Evolutionary conservation across 2,113 vertebrate genomes (phyloP), one percentile per base, ranked within the genome.

Genomic region (Bos indicus): DNA sequence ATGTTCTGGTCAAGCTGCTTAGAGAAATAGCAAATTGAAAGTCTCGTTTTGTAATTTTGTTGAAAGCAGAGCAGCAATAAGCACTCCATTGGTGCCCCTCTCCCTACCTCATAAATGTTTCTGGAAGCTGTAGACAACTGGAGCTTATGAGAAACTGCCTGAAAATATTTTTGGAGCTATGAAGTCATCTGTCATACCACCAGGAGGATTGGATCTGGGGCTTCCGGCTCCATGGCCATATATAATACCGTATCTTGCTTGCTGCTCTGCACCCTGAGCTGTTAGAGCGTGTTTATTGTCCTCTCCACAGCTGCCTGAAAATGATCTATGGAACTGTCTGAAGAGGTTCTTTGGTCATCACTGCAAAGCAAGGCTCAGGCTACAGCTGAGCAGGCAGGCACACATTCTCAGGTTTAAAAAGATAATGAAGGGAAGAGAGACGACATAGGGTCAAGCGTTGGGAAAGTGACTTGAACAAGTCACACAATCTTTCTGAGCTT

Each of bases 1-100:
- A 40, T 36, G 15, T 19, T n/a, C 51, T 93, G 51, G 54, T 30
- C 36, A 40, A 71, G 48, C 52, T 95, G 26, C 74, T 40, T 94
- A 23, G 33, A 26, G 52, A 60, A 0, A 3, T 1, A 30, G 48
- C 1, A 48, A 87, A 8, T 30, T 36, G 64, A 51, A 83, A 13
- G 0, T 0, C 13, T 94, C 33, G 25, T 93, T 11, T 91, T 59
- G 11, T 0, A 0, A 94, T 71, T 91, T n/a, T 48, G 0, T 89
- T 57, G 85, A 78, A 97, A 96, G 30, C 86, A 80, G 74, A 86
- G 48, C 33, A 84, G 46, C 28, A 25, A 15, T 7, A 28, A 28
- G 13, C 16, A 52, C 54, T 30, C 12, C 16, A 8, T 74, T 77
- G 67, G 40, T 19, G 15, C 54, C 26, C 13, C 0, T 28, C 23